Conservation (phyloP, 2,888 invertebrate species). For the Yponomeuta plumbellus region DNA sequence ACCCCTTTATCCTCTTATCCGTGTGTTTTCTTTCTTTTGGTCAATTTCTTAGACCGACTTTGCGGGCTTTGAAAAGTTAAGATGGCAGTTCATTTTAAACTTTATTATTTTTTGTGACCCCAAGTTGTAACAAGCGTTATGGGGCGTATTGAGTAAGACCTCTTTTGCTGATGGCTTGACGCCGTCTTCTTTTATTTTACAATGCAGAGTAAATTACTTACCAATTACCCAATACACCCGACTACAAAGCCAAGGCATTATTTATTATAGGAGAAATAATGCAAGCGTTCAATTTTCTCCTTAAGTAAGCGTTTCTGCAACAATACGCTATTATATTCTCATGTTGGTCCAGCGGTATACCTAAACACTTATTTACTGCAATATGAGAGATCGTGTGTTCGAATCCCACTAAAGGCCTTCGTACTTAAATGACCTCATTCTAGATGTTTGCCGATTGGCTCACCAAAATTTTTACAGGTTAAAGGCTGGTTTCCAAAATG, state of each 20-base stretch:
- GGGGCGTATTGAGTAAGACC: conserved; percentile 39
- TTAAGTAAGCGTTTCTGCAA: too few species aligned
- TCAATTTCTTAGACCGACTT: conserved; percentile 34
- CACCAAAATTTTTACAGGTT: too few species aligned
- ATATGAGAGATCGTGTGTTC: too few species aligned
- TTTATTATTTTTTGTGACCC: conserved; percentile 43
- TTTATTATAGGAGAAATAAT: too few species aligned
- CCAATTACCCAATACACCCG: neutral
- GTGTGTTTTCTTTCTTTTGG: conserved; percentile 34
- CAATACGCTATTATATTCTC: too few species aligned
- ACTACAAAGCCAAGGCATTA: neutral
- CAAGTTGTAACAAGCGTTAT: conserved; percentile 33
- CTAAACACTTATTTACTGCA: too few species aligned
- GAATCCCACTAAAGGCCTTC: too few species aligned
- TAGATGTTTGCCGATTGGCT: too few species aligned
- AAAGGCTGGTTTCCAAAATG: too few species aligned
- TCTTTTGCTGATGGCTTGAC: neutral
- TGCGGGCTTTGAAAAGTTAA: conserved; percentile 44
- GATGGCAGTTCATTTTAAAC: conserved; percentile 48
- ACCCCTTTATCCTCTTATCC: conserved; percentile 2
- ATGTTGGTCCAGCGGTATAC: too few species aligned
- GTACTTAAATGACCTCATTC: too few species aligned
- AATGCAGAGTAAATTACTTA: neutral
- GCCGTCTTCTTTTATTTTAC: neutral
- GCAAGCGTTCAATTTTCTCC: too few species aligned